Conservation (phyloP, 2,888 invertebrate species). For the Thecophora atra region DNA sequence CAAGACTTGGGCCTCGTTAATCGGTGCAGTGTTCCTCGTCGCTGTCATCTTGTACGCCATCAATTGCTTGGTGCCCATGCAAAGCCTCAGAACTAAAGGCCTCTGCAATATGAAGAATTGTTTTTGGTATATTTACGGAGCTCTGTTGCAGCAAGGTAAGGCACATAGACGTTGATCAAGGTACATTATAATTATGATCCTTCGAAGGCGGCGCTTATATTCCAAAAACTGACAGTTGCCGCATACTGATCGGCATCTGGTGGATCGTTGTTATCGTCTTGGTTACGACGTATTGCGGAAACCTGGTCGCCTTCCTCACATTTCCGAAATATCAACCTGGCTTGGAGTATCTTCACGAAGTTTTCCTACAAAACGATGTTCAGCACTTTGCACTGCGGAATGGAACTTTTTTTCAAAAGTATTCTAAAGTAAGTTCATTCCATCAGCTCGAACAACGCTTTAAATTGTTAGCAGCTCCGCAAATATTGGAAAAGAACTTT, state of each 20-base stretch:
- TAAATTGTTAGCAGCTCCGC: constrained; percentile 72
- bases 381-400: constrained; percentile 81
- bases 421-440: constrained; percentile 67
- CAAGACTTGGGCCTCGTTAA: constrained; percentile 85
- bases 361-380: constrained; percentile 67
- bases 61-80: constrained; percentile 74
- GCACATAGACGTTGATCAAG: neutral
- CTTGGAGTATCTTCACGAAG: constrained; percentile 58
- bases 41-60: constrained; percentile 80
- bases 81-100: constrained; percentile 65
- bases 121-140: constrained; percentile 83
- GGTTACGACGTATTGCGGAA: constrained; percentile 91
- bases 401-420: constrained; percentile 79
- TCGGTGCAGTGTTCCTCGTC: constrained; percentile 77
- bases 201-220: constrained; percentile 84
- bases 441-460: no score
- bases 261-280: constrained; percentile 90
- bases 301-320: constrained; percentile 90
- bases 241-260: constrained; percentile 88
- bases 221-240: constrained; percentile 85
- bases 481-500: constrained; percentile 69
- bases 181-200: neutral
- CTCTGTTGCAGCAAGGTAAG: constrained; percentile 88
- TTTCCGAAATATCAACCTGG: constrained; percentile 76
- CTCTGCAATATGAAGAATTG: constrained; percentile 63